Evolutionary conservation across 2,797 vertebrate species (phyloP).

Genomic region (Rhyacichthys aspro): DNA sequence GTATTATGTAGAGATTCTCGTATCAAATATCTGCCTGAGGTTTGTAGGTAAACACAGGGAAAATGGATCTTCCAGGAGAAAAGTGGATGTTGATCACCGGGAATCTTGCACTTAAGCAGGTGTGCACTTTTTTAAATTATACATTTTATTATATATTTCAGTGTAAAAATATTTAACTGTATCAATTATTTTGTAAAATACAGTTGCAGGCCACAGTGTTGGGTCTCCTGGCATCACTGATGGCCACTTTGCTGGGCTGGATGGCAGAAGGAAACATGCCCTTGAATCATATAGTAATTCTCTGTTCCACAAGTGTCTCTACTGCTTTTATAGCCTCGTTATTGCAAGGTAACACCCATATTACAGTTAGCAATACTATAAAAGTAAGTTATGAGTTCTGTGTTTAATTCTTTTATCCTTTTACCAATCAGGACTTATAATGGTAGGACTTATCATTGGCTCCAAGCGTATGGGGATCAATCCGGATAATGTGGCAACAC

Average conservation of each 20-base stretch:
- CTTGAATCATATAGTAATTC: conserved; percentile 84
- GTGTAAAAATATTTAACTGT: not conserved
- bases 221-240: conserved; percentile 89
- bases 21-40: not conserved
- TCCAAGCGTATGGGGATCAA: conserved; percentile 93
- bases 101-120: conserved; percentile 95
- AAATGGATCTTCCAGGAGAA: conserved; percentile 88
- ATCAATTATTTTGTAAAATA: not conserved
- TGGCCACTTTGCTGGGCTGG: conserved; percentile 87
- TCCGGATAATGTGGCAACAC: conserved; percentile 94
- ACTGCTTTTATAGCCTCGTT: conserved; percentile 92
- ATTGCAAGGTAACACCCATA: conserved; percentile 84
- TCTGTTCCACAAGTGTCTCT: conserved; percentile 90
- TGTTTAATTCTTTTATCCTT: not conserved
- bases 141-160: not conserved
- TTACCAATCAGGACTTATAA: conserved; percentile 83
- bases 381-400: not conserved
- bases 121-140: conserved; percentile 42
- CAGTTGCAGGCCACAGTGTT: conserved; percentile 94
- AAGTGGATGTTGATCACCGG: conserved; percentile 91
- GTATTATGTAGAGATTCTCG: no score
- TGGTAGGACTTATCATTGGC: conserved; percentile 93
- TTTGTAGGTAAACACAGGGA: conserved; percentile 89
- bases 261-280: conserved; percentile 86
- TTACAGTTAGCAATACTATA: not conserved